Conservation (phyloP, 2,113 vertebrate species). For the Illadopsis cleaveri region DNA sequence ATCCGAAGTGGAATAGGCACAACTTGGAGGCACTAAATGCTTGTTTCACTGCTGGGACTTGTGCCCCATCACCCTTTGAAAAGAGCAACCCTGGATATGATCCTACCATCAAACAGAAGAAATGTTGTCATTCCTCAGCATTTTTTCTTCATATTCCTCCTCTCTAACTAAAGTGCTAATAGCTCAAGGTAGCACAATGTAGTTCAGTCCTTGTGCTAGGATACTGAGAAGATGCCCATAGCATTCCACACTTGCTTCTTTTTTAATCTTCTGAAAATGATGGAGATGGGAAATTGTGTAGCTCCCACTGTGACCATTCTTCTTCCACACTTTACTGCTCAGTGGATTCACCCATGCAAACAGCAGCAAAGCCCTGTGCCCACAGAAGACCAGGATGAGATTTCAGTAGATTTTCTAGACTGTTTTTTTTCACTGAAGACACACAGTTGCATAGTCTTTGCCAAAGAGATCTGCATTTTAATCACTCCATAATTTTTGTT, state of each 20-base stretch:
- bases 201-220: neutral
- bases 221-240: neutral
- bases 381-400: neutral
- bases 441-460: neutral
- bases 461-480: neutral
- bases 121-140: neutral
- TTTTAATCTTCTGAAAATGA: neutral
- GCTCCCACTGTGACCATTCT: neutral
- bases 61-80: neutral
- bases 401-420: neutral
- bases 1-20: neutral
- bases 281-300: neutral
- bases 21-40: neutral
- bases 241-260: neutral
- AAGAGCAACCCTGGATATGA: neutral
- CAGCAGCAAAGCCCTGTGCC: neutral
- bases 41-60: neutral
- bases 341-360: neutral
- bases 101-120: neutral
- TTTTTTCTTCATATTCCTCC: neutral
- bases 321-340: neutral
- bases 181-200: neutral
- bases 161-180: neutral
- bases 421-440: neutral
- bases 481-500: neutral